Conservation (phyloP, 1,140 invertebrate genomes). For the Aleiodes sp. region DNA sequence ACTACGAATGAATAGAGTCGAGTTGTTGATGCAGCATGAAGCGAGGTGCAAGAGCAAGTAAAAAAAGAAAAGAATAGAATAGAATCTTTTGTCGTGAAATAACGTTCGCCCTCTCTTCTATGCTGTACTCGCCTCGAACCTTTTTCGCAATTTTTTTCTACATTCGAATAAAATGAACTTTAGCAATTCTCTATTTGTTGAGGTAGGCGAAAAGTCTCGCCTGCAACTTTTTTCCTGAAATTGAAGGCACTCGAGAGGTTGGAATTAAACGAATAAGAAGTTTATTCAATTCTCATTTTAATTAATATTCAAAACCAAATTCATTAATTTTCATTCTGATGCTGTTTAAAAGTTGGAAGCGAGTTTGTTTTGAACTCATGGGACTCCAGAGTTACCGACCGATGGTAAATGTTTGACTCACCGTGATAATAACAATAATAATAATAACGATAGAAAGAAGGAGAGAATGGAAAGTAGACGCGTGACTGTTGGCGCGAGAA, state of each 20-base stretch:
- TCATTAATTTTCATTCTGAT: not conserved
- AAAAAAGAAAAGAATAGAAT: constrained; percentile 36
- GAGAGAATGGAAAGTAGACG: not conserved
- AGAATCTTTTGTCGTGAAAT: constrained; percentile 47
- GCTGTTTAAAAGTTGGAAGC: not conserved
- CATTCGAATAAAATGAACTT: not conserved
- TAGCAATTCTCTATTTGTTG: not conserved
- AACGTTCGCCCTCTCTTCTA: constrained; percentile 17
- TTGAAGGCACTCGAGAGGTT: not conserved
- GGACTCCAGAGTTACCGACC: not conserved
- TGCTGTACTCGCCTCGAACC: constrained; percentile 19
- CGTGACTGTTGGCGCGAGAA: not conserved
- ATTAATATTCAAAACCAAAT: not conserved
- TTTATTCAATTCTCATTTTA: not conserved
- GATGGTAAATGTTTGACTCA: not conserved
- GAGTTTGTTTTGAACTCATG: not conserved
- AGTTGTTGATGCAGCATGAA: not conserved
- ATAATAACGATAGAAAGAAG: too few species aligned
- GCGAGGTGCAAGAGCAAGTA: constrained; percentile 1
- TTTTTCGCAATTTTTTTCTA: constrained; percentile 16
- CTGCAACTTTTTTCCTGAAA: not conserved
- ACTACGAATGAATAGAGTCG: not conserved
- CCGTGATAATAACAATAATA: not conserved
- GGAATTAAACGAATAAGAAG: not conserved
- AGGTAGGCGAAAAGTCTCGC: not conserved